A percentile compares a stretch with the other conserved stretches of the same genome.
These are phyloP conservation scores for Todiramphus chloris DNA, from an alignment of 2,113 vertebrate genomes.

Conservation along the genomic window DNA sequence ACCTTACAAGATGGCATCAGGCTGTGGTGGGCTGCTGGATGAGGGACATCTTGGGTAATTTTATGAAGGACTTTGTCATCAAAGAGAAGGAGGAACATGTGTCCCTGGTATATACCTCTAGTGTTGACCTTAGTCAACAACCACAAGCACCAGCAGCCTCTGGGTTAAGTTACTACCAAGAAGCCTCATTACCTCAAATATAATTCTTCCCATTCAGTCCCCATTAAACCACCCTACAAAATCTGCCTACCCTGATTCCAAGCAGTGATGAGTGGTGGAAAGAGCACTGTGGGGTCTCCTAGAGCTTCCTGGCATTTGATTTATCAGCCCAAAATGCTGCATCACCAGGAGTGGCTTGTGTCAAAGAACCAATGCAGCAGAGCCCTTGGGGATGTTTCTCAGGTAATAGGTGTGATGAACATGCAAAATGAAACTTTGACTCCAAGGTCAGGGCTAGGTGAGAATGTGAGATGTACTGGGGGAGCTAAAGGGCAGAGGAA, in stretches of 20 bases:
- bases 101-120: not conserved
- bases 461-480: not conserved
- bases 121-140: not conserved
- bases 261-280: not conserved
- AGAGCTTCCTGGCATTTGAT: not conserved
- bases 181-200: not conserved
- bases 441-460: not conserved
- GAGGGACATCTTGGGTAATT: no score
- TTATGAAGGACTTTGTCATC: not conserved
- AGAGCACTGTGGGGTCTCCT: not conserved
- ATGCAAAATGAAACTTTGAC: not conserved
- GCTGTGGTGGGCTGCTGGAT: not conserved
- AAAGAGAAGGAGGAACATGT: not conserved
- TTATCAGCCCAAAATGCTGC: not conserved
- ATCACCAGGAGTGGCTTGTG: accelerated
- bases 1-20: not conserved
- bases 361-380: not conserved
- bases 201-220: not conserved
- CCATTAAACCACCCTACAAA: not conserved
- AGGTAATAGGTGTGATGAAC: not conserved
- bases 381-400: not conserved
- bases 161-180: not conserved
- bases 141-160: not conserved
- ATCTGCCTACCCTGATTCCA: not conserved
- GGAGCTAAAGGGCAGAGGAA: not conserved